phyloP scores from a whole-genome alignment of 2,888 invertebrate genomes.

The Morpho achilles region DNA sequence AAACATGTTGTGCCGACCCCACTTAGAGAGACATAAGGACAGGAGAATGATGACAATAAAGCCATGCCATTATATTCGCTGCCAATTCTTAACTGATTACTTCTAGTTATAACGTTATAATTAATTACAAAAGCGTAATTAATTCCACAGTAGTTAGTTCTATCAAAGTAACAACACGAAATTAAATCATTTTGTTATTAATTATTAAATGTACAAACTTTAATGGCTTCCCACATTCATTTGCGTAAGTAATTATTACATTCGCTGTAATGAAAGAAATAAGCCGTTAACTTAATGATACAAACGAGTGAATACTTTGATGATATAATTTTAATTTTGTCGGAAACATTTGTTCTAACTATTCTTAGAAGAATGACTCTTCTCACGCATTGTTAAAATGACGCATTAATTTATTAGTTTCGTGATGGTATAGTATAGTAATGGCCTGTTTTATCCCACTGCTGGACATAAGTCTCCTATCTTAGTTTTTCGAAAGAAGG shows the following conservation, averaged over 20 bases:
- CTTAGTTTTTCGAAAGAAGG: too few relatives aligned
- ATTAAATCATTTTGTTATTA: constrained; percentile 24
- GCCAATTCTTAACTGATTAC: too few relatives aligned
- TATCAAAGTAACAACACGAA: neutral
- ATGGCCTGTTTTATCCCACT: too few relatives aligned
- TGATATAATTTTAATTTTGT: constrained; percentile 11
- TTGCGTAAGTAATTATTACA: constrained; percentile 21
- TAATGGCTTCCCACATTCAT: constrained; percentile 30
- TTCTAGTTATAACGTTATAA: neutral
- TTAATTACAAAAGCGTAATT: neutral
- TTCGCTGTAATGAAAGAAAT: constrained; percentile 17
- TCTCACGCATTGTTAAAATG: constrained; percentile 5
- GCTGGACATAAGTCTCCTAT: too few relatives aligned
- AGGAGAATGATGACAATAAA: too few relatives aligned
- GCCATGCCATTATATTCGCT: too few relatives aligned
- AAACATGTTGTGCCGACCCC: too few relatives aligned
- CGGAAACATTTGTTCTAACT: constrained; percentile 1
- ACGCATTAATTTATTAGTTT: constrained; percentile 5
- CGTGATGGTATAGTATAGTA: too few relatives aligned
- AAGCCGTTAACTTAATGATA: constrained; percentile 8
- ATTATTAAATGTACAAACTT: constrained; percentile 14
- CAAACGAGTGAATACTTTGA: neutral
- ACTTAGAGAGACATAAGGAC: too few relatives aligned
- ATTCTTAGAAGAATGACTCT: constrained; percentile 2
- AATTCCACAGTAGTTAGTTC: neutral